Percentiles rank a stretch among this genome's conserved stretches.
Evolutionary conservation across 2,113 vertebrate species (phyloP).

Genomic region (Microcebus ravelobensis): DNA sequence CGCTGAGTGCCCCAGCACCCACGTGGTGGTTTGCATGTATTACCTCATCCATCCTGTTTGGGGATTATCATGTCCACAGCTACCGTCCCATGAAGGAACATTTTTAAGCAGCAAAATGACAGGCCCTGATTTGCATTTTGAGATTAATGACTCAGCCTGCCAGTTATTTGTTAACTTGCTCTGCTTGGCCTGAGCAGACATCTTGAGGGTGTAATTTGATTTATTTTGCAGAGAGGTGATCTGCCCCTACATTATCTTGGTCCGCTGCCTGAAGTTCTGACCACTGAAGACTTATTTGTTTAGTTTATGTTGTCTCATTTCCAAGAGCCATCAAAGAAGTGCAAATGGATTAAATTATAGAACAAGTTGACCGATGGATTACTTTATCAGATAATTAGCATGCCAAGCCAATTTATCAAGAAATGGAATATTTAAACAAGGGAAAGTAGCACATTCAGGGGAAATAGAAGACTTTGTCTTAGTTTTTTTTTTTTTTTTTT

Average conservation of each 20-base stretch:
- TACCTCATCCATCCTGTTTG: not conserved
- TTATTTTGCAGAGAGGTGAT: not conserved
- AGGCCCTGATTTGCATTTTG: not conserved
- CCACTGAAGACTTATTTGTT: not conserved
- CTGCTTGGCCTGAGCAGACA: not conserved
- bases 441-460: not conserved
- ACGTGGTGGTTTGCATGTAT: rapidly evolving
- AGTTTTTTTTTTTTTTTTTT: too few species aligned
- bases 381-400: not conserved
- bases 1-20: rapidly evolving
- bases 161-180: not conserved
- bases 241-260: not conserved
- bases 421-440: not conserved
- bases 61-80: not conserved
- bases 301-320: not conserved
- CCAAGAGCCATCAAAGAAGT: not conserved
- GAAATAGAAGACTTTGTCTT: not conserved
- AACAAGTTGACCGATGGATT: not conserved
- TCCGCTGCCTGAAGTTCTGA: not conserved
- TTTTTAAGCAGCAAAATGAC: not conserved
- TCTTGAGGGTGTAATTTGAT: not conserved
- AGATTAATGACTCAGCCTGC: not conserved
- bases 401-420: not conserved
- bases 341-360: not conserved
- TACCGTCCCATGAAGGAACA: not conserved